Conservation (phyloP, 2,113 vertebrate species). For the Podocnemis expansa region DNA sequence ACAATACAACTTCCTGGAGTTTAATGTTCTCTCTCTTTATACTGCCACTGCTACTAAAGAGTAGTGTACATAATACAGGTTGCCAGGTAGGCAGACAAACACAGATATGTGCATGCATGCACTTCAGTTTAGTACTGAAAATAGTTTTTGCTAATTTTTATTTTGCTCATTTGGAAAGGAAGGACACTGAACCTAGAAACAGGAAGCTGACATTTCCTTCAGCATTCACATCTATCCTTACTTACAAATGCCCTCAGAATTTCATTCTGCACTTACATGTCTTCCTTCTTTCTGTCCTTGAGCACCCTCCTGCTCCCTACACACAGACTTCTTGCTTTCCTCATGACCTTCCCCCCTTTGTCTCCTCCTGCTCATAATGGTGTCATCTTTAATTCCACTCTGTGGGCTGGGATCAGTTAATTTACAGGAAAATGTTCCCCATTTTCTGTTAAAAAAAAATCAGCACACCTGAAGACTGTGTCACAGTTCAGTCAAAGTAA, state of each 20-base stretch:
- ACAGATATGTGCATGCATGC: background rate
- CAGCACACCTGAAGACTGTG: no score
- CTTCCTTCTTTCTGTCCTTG: background rate
- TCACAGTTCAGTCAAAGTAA: no score
- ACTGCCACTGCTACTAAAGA: background rate
- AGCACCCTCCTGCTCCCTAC: background rate
- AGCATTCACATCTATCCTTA: background rate
- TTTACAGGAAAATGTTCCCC: no score
- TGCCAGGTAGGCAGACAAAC: background rate
- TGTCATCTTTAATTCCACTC: no score
- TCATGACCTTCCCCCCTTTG: no score
- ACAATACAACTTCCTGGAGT: background rate
- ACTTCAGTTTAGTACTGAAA: background rate
- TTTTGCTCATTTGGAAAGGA: background rate
- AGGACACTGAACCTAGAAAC: background rate
- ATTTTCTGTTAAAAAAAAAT: no score
- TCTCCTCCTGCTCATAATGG: no score
- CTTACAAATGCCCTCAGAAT: background rate
- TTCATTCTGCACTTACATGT: background rate
- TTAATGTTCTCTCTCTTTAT: background rate
- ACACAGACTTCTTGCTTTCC: background rate
- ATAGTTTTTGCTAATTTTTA: background rate
- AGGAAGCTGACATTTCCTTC: background rate
- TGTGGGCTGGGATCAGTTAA: no score
- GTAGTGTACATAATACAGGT: fast-evolving